Conservation (phyloP, 2,888 invertebrate species). For the Cerceris rybyensis region DNA sequence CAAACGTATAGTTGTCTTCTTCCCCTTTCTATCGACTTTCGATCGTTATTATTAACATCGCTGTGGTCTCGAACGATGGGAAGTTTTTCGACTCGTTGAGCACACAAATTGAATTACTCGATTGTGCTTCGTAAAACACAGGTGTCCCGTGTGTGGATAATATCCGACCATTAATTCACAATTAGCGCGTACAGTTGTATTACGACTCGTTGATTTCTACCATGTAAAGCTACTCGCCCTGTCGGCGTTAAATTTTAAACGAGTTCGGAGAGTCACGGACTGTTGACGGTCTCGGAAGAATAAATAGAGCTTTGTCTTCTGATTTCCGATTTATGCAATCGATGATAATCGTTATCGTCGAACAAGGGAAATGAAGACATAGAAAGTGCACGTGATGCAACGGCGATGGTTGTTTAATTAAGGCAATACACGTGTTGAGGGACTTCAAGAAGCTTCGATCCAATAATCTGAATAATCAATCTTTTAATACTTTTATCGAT, state of each 20-base stretch:
- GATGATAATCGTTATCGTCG: conserved; percentile 15
- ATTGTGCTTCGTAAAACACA: neutral
- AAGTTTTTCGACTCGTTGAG: conserved; percentile 9
- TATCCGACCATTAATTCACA: conserved; percentile 12
- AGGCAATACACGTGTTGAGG: no score
- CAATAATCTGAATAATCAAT: no score
- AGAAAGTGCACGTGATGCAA: conserved; percentile 35
- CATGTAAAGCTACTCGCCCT: conserved; percentile 2
- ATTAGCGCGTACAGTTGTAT: conserved; percentile 6
- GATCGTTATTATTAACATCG: conserved; percentile 11
- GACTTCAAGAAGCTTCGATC: no score
- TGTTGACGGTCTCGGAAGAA: conserved; percentile 14
- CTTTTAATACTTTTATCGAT: no score
- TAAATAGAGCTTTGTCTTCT: conserved; percentile 26
- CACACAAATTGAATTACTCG: conserved; percentile 14
- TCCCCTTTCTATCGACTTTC: neutral
- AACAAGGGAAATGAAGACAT: conserved; percentile 37
- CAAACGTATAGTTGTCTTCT: no score
- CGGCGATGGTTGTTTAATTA: no score
- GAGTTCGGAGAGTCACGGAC: conserved; percentile 5
- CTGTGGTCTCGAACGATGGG: neutral
- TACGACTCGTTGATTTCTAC: neutral
- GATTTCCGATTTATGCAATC: conserved; percentile 44
- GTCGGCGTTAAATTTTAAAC: conserved; percentile 6
- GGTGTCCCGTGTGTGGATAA: conserved; percentile 9